Evolutionary conservation across 2,797 vertebrate species (phyloP).

Genomic region (Xiphorhynchus erythropygius): DNA sequence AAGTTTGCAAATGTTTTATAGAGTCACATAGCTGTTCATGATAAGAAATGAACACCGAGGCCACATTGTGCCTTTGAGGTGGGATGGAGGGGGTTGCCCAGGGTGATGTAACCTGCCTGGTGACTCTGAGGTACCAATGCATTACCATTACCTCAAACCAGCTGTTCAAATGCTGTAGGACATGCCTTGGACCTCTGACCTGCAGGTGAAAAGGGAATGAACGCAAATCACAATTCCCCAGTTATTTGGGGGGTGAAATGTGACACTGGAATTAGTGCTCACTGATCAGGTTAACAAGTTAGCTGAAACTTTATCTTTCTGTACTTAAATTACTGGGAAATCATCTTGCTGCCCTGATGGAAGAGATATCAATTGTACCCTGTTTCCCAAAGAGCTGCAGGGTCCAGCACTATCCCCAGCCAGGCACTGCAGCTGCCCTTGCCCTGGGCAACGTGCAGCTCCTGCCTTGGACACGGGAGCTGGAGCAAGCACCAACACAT

Average conservation of each 20-base stretch:
- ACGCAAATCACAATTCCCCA: constrained; percentile 28
- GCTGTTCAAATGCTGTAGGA: constrained; percentile 66
- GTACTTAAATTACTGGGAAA: constrained; percentile 58
- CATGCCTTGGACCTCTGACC: constrained; percentile 1
- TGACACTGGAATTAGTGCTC: constrained; percentile 44
- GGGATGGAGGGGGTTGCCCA: background rate
- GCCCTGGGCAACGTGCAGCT: accelerated
- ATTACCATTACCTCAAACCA: background rate
- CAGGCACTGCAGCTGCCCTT: accelerated
- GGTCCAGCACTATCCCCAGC: accelerated
- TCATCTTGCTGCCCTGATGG: background rate
- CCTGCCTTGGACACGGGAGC: accelerated
- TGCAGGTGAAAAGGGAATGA: background rate
- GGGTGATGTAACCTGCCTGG: background rate
- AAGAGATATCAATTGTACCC: background rate
- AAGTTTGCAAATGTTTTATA: background rate
- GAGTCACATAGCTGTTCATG: background rate
- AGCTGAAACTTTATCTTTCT: constrained; percentile 63
- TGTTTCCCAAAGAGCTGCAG: background rate
- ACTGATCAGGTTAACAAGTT: constrained; percentile 63
- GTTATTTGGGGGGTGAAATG: constrained; percentile 34
- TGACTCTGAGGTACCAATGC: accelerated
- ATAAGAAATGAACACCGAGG: background rate
- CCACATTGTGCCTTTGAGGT: accelerated
- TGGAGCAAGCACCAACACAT: background rate